Evolutionary conservation across 2,113 vertebrate species (phyloP), one percentile per base, ranked within the genome.

Genomic region (Strix uralensis): DNA sequence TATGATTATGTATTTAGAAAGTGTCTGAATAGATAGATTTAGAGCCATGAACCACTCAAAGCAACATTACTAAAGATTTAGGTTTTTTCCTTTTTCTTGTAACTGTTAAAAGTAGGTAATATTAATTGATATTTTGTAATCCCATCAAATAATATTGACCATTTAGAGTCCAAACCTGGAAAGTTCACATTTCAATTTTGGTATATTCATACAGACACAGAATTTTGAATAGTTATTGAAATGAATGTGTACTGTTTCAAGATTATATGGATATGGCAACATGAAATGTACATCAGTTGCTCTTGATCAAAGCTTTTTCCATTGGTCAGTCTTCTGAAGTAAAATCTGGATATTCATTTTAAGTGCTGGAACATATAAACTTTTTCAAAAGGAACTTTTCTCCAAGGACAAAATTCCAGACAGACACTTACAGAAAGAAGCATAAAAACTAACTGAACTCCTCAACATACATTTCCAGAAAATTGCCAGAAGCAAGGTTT

Each of bases 401-500:
- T 73, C n/a, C 51, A 62, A 55, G 21, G 63, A 81, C 15, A 67
- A 70, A 63, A 90, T 65, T 80, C n/a, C 21, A 30, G 52, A 36
- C 32, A 66, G 18, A 73, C 4, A 11, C 22, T 73, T 82, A 58
- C 7, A 77, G 46, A 82, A 82, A 62, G 54, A 77, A 65, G 12
- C 34, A 32, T n/a, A 66, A 73, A 32, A 88, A 55, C 32, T 77
- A 94, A 42, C 58, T 47, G 9, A 82, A 66, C 63, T 9, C 9
- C 36, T 84, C 75, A 86, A 71, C 63, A 86, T 52, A 63, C 13
- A 71, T 88, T 88, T 88, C 52, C 57, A 91, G 80, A 93, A 92
- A 93, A 92, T 73, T 97, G 82, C 72, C 88, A 88, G 90, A 90
- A 77, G 80, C 90, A 84, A 93, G n/a, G 63, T 92, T 96, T 86